A percentile compares a stretch with the other conserved stretches of the same genome.
Evolutionary conservation across 2,113 vertebrate genomes (phyloP).

Genomic region (Notarius quadriscutis): DNA sequence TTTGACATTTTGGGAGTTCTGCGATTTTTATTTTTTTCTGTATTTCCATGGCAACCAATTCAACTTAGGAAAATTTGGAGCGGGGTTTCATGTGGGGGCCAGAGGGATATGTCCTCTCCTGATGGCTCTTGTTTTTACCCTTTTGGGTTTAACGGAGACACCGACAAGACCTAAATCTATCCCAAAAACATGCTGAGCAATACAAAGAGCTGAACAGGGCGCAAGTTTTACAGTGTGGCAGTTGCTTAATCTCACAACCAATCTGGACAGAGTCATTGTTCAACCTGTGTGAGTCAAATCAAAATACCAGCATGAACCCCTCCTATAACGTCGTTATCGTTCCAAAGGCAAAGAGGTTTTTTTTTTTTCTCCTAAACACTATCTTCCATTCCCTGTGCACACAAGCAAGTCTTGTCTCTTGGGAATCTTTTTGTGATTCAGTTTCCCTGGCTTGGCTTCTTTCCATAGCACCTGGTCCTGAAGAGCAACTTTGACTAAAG

Average conservation of each 20-base stretch:
- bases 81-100: too few species aligned
- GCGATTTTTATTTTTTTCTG: too few species aligned
- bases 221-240: not conserved
- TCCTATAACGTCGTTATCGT: slow-evolving; percentile 30
- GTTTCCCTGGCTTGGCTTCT: slow-evolving; percentile 39
- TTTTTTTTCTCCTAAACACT: slow-evolving; percentile 3
- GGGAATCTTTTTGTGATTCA: slow-evolving; percentile 32
- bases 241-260: slow-evolving; percentile 18
- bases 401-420: slow-evolving; percentile 24
- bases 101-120: too few species aligned
- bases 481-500: slow-evolving; percentile 36
- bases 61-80: too few species aligned
- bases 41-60: too few species aligned
- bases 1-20: too few species aligned
- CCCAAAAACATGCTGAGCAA: slow-evolving; percentile 27
- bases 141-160: not conserved
- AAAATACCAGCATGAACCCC: slow-evolving; percentile 39
- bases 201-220: slow-evolving; percentile 14
- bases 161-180: slow-evolving; percentile 36
- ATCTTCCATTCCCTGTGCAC: slow-evolving; percentile 26
- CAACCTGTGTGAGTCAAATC: slow-evolving; percentile 39
- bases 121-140: not conserved
- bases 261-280: slow-evolving; percentile 34
- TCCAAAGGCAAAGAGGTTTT: slow-evolving; percentile 22
- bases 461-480: slow-evolving; percentile 51